Conservation (phyloP, 2,797 vertebrate species). For the Caiman crocodilus region DNA sequence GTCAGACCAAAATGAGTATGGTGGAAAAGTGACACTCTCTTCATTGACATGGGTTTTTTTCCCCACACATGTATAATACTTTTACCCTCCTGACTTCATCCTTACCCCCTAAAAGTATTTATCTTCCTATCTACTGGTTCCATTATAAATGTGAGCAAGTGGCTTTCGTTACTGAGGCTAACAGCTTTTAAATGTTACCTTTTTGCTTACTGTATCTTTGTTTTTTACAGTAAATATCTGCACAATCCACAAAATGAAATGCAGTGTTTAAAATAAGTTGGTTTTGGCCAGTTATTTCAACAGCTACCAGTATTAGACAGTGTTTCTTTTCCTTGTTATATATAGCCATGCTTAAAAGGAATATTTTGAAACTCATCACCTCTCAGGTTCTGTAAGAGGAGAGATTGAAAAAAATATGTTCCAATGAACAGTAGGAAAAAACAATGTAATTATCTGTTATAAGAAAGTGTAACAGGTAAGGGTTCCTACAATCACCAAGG, state of each 20-base stretch:
- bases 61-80: not conserved
- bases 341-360: accelerated
- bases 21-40: not conserved
- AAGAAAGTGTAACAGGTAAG: not conserved
- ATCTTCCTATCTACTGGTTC: not conserved
- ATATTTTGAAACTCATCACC: not conserved
- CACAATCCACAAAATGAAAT: not conserved
- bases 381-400: not conserved
- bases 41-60: not conserved
- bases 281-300: not conserved
- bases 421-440: not conserved
- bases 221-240: not conserved
- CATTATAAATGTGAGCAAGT: not conserved
- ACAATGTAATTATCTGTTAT: not conserved
- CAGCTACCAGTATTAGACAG: not conserved
- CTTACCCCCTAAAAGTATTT: not conserved
- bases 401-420: not conserved
- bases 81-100: not conserved
- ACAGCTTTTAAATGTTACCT: accelerated
- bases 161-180: not conserved
- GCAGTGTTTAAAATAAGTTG: not conserved
- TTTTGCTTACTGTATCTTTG: not conserved
- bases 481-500: not conserved
- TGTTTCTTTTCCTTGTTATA: not conserved
- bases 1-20: no score